phyloP scores from a whole-genome alignment of 2,888 invertebrate genomes.

The Ectropis crepuscularia region DNA sequence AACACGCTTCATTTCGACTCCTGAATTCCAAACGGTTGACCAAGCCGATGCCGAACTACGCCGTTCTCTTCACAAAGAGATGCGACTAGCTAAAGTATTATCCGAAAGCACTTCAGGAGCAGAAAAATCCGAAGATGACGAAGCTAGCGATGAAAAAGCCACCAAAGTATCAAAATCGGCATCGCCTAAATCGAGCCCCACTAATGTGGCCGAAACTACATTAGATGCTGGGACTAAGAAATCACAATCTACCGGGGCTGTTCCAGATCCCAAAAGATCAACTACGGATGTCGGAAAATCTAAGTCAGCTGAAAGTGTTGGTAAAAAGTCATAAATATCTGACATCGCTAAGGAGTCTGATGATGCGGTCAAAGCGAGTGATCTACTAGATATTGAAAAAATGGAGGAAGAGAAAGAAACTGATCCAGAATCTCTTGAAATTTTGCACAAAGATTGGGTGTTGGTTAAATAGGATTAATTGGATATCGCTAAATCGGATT shows the following conservation, averaged over 20 bases:
- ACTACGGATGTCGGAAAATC: not conserved
- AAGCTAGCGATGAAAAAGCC: not conserved
- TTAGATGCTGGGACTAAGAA: not conserved
- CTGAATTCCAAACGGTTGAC: slow-evolving; percentile 4
- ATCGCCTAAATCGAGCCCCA: not conserved
- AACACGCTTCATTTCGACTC: slow-evolving; percentile 27
- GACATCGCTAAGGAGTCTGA: not conserved
- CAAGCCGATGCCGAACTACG: not conserved
- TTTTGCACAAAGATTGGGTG: too few relatives aligned
- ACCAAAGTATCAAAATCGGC: not conserved
- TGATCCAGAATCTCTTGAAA: not conserved
- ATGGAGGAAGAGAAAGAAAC: not conserved
- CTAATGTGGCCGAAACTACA: too few relatives aligned
- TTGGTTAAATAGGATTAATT: too few relatives aligned
- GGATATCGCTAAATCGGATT: too few relatives aligned
- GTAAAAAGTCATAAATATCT: not conserved
- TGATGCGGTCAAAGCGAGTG: not conserved
- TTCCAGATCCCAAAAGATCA: not conserved
- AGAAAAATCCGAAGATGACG: not conserved
- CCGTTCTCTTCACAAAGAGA: not conserved
- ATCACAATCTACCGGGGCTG: not conserved
- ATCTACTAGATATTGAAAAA: not conserved
- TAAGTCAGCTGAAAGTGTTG: not conserved
- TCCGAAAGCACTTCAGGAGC: not conserved
- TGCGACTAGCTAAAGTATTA: not conserved